Percentiles rank a stretch among this genome's conserved stretches.
These are phyloP conservation scores for Gryllus bimaculatus DNA, from an alignment of 1,140 invertebrate genomes.

Conservation along the genomic window DNA sequence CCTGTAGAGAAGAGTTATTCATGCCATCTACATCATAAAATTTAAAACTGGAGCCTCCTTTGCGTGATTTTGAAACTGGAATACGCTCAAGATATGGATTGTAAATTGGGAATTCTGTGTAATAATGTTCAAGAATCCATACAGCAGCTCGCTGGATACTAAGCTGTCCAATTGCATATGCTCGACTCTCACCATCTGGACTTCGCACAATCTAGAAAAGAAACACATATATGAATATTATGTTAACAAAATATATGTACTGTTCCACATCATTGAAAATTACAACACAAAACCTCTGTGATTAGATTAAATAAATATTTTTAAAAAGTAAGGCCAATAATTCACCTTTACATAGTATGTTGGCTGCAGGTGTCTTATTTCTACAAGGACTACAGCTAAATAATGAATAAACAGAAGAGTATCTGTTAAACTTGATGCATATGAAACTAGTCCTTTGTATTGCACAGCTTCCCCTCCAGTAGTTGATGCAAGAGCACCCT, in stretches of 20 bases:
- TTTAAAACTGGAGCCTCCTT: conserved; percentile 76
- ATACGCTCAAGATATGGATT: conserved; percentile 91
- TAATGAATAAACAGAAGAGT: conserved; percentile 93
- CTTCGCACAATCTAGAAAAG: conserved; percentile 63
- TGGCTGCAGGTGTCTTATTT: conserved; percentile 82
- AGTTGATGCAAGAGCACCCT: conserved; percentile 63
- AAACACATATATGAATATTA: background rate
- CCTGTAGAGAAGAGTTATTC: conserved; percentile 55
- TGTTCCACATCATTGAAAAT: too few relatives aligned
- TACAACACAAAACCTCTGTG: too few relatives aligned
- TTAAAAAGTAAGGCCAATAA: too few relatives aligned
- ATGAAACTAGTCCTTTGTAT: conserved; percentile 78
- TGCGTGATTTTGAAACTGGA: conserved; percentile 72
- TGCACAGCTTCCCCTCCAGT: conserved; percentile 66
- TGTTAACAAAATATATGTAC: too few relatives aligned
- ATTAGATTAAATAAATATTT: too few relatives aligned
- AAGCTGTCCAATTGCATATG: conserved; percentile 81
- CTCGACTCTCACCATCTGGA: conserved; percentile 80
- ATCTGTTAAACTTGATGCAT: conserved; percentile 83
- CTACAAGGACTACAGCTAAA: conserved; percentile 82
- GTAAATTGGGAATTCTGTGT: conserved; percentile 91
- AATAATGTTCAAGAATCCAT: conserved; percentile 89
- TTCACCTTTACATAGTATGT: conserved; percentile 77
- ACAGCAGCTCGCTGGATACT: conserved; percentile 92
- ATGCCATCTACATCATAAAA: conserved; percentile 92